A percentile compares a stretch with the other conserved stretches of the same genome.
Evolutionary conservation across 2,113 vertebrate species (phyloP).

Genomic region (Bos taurus): DNA sequence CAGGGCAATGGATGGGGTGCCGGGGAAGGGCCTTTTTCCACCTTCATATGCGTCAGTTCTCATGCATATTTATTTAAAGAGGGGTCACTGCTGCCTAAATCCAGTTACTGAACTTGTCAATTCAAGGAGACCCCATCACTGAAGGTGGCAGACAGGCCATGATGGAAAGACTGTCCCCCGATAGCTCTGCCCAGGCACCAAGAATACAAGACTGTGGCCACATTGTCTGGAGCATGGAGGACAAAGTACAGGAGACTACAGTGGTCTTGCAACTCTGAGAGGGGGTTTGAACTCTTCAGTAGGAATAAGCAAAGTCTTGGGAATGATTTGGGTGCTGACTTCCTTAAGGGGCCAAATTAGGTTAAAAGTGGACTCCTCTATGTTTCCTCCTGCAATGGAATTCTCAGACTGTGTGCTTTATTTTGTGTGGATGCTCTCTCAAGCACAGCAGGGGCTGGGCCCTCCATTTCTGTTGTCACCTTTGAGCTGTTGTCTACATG

Average conservation of each 20-base stretch:
- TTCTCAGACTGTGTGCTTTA: neutral
- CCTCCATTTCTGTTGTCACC: constrained; percentile 44
- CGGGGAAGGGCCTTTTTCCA: neutral
- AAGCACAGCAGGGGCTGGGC: neutral
- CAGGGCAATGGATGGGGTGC: neutral
- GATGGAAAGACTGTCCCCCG: neutral
- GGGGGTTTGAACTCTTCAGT: neutral
- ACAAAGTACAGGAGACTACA: neutral
- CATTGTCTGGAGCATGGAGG: neutral
- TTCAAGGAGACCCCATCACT: neutral
- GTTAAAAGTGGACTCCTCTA: neutral
- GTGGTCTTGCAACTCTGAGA: neutral
- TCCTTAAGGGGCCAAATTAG: constrained; percentile 12
- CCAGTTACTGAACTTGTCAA: neutral
- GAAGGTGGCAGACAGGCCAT: neutral
- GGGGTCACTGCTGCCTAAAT: neutral
- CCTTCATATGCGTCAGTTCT: neutral
- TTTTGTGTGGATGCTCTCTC: neutral
- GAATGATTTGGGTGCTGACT: neutral
- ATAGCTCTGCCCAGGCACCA: neutral
- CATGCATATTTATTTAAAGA: neutral
- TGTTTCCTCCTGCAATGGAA: neutral
- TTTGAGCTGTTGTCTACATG: constrained; percentile 30
- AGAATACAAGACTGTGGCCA: neutral
- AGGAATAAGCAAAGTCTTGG: neutral